Percentiles rank a stretch among this genome's conserved stretches.
phyloP scores from a whole-genome alignment of 2,113 vertebrate genomes.

The Odocoileus hemionus region DNA sequence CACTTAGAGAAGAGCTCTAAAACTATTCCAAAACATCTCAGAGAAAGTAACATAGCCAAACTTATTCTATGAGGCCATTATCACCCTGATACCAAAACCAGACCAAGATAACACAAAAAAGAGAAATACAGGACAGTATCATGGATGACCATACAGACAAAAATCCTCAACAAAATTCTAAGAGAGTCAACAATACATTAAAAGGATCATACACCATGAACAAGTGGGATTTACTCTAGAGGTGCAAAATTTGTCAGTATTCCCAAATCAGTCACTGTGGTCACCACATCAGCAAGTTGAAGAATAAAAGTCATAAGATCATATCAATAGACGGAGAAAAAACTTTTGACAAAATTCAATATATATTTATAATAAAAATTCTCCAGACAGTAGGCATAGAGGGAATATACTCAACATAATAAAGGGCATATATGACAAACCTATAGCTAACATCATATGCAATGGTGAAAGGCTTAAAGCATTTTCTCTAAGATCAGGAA shows the following conservation, averaged over 20 bases:
- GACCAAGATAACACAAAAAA: neutral
- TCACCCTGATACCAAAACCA: neutral
- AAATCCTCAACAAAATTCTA: neutral
- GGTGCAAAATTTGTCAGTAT: neutral
- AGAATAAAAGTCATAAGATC: neutral
- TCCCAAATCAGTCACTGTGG: neutral
- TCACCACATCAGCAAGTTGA: neutral
- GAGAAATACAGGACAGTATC: neutral
- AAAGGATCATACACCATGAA: neutral
- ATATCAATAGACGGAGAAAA: neutral
- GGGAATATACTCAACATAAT: too few relatives aligned
- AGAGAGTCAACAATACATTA: neutral
- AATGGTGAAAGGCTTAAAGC: too few relatives aligned
- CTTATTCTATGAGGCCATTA: neutral
- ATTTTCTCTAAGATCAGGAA: too few relatives aligned
- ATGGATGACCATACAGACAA: neutral
- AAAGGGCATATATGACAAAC: too few relatives aligned
- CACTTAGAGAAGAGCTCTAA: neutral
- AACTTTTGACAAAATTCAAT: neutral
- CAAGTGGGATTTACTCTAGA: neutral
- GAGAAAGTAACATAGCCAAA: neutral
- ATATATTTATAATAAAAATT: neutral
- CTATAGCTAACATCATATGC: too few relatives aligned
- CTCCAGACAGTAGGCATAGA: too few relatives aligned
- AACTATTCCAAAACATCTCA: neutral